These are phyloP conservation scores for Arvicola amphibius DNA, from an alignment of 2,797 vertebrate genomes.

Conservation along the genomic window DNA sequence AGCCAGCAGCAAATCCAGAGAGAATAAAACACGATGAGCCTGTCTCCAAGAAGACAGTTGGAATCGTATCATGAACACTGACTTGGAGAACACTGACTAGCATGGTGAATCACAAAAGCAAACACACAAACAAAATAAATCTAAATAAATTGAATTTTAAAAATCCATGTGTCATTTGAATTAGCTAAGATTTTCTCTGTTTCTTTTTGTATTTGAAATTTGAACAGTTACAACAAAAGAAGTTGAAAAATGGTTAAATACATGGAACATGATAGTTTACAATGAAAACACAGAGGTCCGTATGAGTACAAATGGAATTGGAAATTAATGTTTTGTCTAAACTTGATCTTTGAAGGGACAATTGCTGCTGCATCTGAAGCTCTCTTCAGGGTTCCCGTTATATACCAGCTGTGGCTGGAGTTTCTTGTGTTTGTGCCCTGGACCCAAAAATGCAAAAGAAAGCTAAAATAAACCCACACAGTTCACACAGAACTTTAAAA, in stretches of 20 bases:
- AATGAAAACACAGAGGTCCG: neutral
- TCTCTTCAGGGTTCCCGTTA: neutral
- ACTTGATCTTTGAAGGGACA: conserved; percentile 3
- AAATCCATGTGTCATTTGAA: conserved; percentile 53
- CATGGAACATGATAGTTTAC: conserved; percentile 19
- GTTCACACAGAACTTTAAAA: neutral
- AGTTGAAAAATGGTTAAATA: conserved; percentile 28
- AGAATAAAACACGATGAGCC: conserved; percentile 7
- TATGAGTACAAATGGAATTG: neutral
- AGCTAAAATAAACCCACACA: neutral
- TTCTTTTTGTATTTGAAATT: conserved; percentile 50
- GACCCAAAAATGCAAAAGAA: neutral
- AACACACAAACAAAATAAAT: neutral
- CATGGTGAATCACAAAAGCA: neutral
- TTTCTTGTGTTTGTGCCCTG: neutral
- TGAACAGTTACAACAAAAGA: conserved; percentile 44
- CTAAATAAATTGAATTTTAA: conserved; percentile 45
- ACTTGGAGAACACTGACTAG: neutral
- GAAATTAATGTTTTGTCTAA: neutral
- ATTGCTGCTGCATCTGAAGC: neutral
- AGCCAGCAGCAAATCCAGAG: conserved; percentile 15
- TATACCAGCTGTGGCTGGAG: too few species aligned
- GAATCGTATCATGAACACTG: conserved; percentile 43
- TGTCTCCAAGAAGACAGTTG: neutral
- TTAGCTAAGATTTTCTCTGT: conserved; percentile 15